Evolutionary conservation across 2,797 vertebrate species (phyloP).

Genomic region (Eurystomus glaucurus): DNA sequence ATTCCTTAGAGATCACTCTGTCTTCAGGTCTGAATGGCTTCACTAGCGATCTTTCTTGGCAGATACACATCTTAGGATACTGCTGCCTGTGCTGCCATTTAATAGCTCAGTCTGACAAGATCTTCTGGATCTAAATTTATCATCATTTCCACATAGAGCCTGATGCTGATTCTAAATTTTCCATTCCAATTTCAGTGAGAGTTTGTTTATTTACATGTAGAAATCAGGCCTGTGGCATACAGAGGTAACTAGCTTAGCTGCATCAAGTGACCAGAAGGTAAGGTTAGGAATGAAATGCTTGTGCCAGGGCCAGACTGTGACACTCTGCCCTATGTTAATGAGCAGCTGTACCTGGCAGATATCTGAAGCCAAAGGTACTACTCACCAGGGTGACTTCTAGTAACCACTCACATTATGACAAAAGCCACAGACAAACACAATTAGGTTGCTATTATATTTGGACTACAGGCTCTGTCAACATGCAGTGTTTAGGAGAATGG

Average conservation of each 20-base stretch:
- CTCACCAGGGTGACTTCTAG: not conserved
- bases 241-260: not conserved
- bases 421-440: slow-evolving; percentile 22
- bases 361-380: not conserved
- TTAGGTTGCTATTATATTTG: slow-evolving; percentile 18
- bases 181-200: not conserved
- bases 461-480: not conserved
- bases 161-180: not conserved
- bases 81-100: not conserved
- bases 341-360: not conserved
- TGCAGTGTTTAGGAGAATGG: not conserved
- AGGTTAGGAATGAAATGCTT: not conserved
- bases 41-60: not conserved
- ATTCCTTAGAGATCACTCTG: not conserved
- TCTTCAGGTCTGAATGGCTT: not conserved
- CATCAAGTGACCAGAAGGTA: not conserved
- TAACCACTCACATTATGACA: not conserved
- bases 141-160: not conserved
- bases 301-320: not conserved
- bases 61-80: not conserved
- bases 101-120: not conserved
- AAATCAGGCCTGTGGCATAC: not conserved
- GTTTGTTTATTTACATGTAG: not conserved
- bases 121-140: not conserved
- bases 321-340: not conserved